These are phyloP conservation scores for Macrosiphum euphorbiae DNA, from an alignment of 2,888 invertebrate species.

Conservation along the genomic window DNA sequence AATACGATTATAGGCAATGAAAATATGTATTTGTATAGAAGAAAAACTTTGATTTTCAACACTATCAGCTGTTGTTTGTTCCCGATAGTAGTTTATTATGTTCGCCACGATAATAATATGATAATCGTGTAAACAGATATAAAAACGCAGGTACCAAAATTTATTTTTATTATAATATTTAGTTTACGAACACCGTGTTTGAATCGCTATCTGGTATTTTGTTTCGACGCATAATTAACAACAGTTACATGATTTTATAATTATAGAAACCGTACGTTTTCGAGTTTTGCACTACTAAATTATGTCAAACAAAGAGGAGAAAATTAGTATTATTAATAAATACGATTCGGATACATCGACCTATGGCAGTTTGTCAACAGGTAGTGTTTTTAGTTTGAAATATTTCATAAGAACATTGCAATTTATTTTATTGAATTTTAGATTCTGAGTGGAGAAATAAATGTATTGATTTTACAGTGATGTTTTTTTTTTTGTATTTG, in stretches of 20 bases:
- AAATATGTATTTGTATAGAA: not conserved
- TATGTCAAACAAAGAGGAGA: not conserved
- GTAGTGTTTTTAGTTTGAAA: not conserved
- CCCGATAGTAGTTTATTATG: not conserved
- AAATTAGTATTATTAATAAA: not conserved
- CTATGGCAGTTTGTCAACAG: constrained; percentile 2
- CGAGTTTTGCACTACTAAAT: not conserved
- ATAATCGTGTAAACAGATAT: not conserved
- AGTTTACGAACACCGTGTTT: not conserved
- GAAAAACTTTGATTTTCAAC: not conserved
- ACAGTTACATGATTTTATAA: not conserved
- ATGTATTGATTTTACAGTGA: too few relatives aligned
- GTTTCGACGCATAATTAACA: not conserved
- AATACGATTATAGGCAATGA: not conserved
- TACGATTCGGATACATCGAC: not conserved
- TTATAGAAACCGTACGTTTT: not conserved
- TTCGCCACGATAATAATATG: not conserved
- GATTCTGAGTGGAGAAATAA: too few relatives aligned
- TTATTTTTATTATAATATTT: not conserved
- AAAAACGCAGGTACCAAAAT: not conserved
- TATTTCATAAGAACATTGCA: not conserved
- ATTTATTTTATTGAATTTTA: too few relatives aligned
- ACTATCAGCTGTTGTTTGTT: not conserved
- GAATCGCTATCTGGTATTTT: not conserved
- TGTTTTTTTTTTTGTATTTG: too few relatives aligned